phyloP scores from a whole-genome alignment of 2,113 vertebrate species.

The Elephantulus edwardii region DNA sequence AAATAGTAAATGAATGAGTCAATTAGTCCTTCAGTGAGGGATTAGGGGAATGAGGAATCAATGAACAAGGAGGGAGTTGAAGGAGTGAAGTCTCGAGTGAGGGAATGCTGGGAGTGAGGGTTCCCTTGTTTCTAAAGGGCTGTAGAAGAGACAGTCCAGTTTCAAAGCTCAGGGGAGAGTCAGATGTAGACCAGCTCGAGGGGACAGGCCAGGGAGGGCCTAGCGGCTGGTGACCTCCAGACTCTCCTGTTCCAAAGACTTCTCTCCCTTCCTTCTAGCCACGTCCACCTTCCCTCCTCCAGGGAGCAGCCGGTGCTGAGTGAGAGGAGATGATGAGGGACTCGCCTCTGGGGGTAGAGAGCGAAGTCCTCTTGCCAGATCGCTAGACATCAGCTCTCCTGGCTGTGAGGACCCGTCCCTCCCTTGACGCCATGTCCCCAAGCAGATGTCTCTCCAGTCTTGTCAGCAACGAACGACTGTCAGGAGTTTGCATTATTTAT shows the following conservation, averaged over 20 bases:
- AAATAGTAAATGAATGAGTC: no score
- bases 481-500: slow-evolving; percentile 81
- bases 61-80: not conserved
- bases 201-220: no score
- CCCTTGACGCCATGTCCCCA: not conserved
- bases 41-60: not conserved
- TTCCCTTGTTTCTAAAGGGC: not conserved
- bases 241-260: not conserved
- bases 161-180: not conserved
- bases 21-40: not conserved
- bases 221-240: not conserved
- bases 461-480: slow-evolving; percentile 65
- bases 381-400: not conserved
- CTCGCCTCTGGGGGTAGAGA: not conserved
- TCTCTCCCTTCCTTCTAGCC: not conserved
- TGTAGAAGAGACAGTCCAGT: not conserved
- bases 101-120: no score
- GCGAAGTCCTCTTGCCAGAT: not conserved
- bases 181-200: not conserved
- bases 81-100: not conserved
- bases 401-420: not conserved
- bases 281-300: accelerated
- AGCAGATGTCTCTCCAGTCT: slow-evolving; percentile 27
- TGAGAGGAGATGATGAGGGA: not conserved
- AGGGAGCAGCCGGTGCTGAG: not conserved